Evolutionary conservation across 1,140 invertebrate genomes (phyloP).

Genomic region (Anoplophora glabripennis): DNA sequence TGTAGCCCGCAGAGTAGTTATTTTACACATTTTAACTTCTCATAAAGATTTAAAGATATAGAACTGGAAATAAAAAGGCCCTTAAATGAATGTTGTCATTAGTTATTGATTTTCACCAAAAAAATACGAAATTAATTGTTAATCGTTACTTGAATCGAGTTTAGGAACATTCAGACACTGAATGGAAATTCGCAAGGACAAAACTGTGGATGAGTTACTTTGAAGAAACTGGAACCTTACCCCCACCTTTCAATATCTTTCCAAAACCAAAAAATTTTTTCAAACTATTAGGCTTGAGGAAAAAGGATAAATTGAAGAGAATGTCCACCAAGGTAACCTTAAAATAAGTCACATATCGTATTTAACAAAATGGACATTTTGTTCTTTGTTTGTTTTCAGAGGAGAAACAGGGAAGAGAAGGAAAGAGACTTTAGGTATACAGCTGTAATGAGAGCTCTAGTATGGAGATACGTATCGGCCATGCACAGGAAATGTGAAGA

Average conservation of each 20-base stretch:
- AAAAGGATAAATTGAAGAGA: constrained; percentile 67
- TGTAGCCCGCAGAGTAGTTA: no score
- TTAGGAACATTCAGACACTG: constrained; percentile 39
- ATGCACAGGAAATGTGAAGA: constrained; percentile 74
- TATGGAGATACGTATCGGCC: constrained; percentile 80
- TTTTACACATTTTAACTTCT: no score
- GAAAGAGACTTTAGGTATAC: constrained; percentile 68
- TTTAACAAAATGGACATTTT: neutral
- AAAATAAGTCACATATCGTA: constrained; percentile 5
- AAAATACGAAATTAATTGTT: no score
- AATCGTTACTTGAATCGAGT: no score
- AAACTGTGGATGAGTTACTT: constrained; percentile 91
- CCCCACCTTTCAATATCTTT: constrained; percentile 82
- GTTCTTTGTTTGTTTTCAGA: constrained; percentile 23
- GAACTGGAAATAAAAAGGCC: no score
- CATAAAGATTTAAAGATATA: no score
- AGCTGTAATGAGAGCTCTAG: constrained; percentile 75
- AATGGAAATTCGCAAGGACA: constrained; percentile 86
- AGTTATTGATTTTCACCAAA: no score
- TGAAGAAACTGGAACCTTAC: constrained; percentile 80
- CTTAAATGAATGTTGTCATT: no score
- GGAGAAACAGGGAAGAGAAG: constrained; percentile 53
- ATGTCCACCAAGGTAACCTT: constrained; percentile 59
- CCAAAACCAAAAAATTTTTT: constrained; percentile 68
- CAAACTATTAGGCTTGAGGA: constrained; percentile 61